These are phyloP conservation scores for Sialia sialis DNA, from an alignment of 2,113 vertebrate species.

Conservation along the genomic window DNA sequence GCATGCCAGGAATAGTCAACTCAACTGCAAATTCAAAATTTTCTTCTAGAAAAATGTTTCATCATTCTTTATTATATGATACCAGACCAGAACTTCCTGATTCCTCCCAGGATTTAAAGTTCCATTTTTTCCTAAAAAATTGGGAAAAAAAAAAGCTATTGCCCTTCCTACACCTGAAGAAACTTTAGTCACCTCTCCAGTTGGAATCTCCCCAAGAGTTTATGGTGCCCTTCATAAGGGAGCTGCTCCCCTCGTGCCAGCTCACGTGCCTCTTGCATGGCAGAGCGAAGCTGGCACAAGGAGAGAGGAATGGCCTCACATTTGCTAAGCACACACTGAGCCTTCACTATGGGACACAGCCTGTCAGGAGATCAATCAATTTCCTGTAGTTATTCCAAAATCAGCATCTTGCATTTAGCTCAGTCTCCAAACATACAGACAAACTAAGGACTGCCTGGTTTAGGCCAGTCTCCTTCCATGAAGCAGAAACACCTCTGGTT, in stretches of 20 bases:
- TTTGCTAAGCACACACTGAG: background rate
- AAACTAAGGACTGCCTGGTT: background rate
- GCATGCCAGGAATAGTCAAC: background rate
- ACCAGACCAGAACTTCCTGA: background rate
- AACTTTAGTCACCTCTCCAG: background rate
- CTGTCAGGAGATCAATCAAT: background rate
- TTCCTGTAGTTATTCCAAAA: background rate
- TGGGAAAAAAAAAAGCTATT: background rate
- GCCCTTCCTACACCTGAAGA: background rate
- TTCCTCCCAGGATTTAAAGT: background rate
- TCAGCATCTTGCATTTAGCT: background rate
- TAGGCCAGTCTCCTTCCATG: background rate
- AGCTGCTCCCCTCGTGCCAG: background rate
- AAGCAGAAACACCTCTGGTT: background rate
- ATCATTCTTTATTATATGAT: background rate
- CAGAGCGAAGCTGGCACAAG: background rate
- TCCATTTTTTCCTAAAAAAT: background rate
- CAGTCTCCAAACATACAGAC: background rate
- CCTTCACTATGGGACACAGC: fast-evolving
- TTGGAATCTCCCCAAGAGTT: background rate
- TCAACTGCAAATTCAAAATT: background rate
- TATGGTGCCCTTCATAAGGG: fast-evolving
- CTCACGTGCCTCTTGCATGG: background rate
- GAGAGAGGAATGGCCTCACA: background rate
- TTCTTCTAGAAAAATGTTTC: background rate